Evolutionary conservation across 1,140 invertebrate genomes (phyloP).

Genomic region (Drosophila leontia): DNA sequence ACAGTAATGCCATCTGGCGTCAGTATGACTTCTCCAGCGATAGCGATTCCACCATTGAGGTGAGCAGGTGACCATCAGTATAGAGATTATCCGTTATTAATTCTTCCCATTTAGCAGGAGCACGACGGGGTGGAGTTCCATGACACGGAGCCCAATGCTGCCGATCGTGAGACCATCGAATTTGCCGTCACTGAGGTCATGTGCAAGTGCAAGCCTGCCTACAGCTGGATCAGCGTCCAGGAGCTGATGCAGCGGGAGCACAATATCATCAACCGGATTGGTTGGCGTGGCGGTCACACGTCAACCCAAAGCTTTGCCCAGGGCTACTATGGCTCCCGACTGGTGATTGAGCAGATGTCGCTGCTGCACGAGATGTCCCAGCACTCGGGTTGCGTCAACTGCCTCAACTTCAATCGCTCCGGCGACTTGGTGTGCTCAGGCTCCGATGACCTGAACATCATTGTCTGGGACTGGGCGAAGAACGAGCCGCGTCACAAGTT

Average conservation of each 20-base stretch:
- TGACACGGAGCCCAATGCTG: conserved; percentile 19
- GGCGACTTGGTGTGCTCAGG: conserved; percentile 88
- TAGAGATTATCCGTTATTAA: neutral
- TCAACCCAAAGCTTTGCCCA: conserved; percentile 68
- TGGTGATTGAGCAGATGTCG: conserved; percentile 93
- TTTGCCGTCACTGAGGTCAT: conserved; percentile 48
- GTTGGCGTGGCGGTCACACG: conserved; percentile 65
- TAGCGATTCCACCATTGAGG: conserved; percentile 24
- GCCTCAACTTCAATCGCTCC: conserved; percentile 94
- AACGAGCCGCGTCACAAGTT: conserved; percentile 88
- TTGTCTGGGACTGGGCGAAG: conserved; percentile 96
- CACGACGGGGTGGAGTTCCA: conserved; percentile 10
- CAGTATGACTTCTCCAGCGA: conserved; percentile 33
- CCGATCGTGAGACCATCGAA: conserved; percentile 32
- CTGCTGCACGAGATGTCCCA: conserved; percentile 91
- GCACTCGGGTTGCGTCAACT: conserved; percentile 96
- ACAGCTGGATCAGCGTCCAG: conserved; percentile 50
- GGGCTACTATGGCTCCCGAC: conserved; percentile 92
- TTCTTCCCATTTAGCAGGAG: neutral
- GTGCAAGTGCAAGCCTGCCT: conserved; percentile 65
- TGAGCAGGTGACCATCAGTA: neutral
- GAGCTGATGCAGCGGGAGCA: conserved; percentile 75
- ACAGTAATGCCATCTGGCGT: conserved; percentile 11
- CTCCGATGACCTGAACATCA: conserved; percentile 94
- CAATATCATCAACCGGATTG: conserved; percentile 63